A percentile compares a stretch with the other conserved stretches of the same genome.
These are phyloP conservation scores for Barbus barbus DNA, from an alignment of 2,113 vertebrate species.

Conservation along the genomic window DNA sequence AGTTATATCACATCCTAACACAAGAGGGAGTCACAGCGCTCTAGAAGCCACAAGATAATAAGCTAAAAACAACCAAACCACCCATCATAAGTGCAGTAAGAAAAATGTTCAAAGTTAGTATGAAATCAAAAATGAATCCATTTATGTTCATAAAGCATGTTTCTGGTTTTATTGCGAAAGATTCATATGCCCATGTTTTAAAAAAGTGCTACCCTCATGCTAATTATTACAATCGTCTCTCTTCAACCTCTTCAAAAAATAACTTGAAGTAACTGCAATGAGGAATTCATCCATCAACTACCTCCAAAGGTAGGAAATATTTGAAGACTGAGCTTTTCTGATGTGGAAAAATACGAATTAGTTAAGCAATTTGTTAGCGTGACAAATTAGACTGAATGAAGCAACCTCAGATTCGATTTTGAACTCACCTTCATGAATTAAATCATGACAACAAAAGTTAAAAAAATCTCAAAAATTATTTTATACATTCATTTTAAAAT, in stretches of 20 bases:
- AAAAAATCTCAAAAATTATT: too few relatives aligned
- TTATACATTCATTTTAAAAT: too few relatives aligned
- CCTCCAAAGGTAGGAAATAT: neutral
- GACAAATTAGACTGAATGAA: neutral
- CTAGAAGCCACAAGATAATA: neutral
- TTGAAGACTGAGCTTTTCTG: neutral
- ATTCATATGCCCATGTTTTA: neutral
- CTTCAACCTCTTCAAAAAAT: neutral
- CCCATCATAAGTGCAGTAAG: too few relatives aligned
- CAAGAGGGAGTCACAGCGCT: slow-evolving; percentile 47
- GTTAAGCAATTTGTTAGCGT: too few relatives aligned
- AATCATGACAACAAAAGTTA: too few relatives aligned
- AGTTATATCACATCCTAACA: slow-evolving; percentile 40
- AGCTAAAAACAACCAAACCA: neutral
- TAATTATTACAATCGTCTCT: neutral
- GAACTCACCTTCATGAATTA: neutral
- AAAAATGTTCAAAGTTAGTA: too few relatives aligned
- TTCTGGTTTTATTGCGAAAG: too few relatives aligned
- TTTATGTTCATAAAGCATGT: too few relatives aligned
- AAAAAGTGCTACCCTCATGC: neutral
- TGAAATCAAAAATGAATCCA: too few relatives aligned
- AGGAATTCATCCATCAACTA: neutral
- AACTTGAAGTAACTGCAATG: neutral
- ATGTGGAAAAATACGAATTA: neutral
- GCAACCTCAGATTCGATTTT: neutral